phyloP scores from a whole-genome alignment of 2,797 vertebrate species.

The Anolis apletophallus region DNA sequence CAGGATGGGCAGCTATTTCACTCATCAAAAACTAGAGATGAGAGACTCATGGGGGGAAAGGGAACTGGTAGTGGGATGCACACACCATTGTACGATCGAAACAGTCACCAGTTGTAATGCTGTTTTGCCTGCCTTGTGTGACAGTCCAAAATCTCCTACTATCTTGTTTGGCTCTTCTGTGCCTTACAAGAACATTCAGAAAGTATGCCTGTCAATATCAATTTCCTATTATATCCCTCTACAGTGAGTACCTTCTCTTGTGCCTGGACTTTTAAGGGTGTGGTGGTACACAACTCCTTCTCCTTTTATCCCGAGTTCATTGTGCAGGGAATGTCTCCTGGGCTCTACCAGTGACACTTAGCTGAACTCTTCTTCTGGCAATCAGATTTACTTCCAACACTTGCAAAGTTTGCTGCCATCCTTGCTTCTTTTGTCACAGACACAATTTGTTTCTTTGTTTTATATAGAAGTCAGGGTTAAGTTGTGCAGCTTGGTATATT shows the following conservation, averaged over 20 bases:
- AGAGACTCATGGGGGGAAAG: too few species aligned
- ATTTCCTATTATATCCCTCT: background rate
- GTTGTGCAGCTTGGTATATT: slow-evolving; percentile 65
- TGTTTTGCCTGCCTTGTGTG: too few species aligned
- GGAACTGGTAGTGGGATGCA: too few species aligned
- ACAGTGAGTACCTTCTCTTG: background rate
- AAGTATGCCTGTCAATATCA: background rate
- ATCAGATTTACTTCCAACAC: slow-evolving; percentile 70
- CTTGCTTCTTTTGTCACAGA: slow-evolving; percentile 68
- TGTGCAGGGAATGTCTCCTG: slow-evolving; percentile 43
- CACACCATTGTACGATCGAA: too few species aligned
- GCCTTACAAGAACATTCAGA: background rate
- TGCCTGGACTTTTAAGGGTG: background rate
- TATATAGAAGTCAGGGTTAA: slow-evolving; percentile 67
- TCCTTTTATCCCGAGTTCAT: slow-evolving; percentile 62
- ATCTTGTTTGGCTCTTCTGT: background rate
- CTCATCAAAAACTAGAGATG: too few species aligned
- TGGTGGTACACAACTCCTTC: background rate
- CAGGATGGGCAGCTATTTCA: too few species aligned
- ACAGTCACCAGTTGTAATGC: too few species aligned
- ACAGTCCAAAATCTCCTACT: background rate
- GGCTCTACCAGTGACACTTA: slow-evolving; percentile 57
- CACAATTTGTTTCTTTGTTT: slow-evolving; percentile 56
- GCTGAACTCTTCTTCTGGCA: slow-evolving; percentile 67
- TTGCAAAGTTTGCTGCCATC: slow-evolving; percentile 49